Base-by-base conservation (phyloP, 2,113 vertebrate genomes). In the Nibea albiflora region DNA sequence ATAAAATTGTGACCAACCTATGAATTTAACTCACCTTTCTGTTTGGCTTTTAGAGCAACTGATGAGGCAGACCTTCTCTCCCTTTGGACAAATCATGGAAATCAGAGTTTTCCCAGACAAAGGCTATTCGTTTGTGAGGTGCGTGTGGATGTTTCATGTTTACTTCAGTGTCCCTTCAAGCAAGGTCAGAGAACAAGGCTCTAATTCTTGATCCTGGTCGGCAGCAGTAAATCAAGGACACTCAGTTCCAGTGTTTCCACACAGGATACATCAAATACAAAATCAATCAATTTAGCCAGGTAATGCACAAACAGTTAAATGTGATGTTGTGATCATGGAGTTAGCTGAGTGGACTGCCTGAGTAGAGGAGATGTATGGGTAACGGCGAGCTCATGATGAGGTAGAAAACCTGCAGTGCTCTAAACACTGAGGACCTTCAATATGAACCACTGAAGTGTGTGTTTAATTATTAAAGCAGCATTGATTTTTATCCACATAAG, bases 41-140 rank as follows among this genome's bases (percentile, higher is more conserved):
- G 62, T 81, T 76, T 86, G 3, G 2, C 5, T 81, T 94, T 16
- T 93, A 99, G 98, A 99, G 86, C 98, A 99, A 95, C 94, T 99
- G 69, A 99, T 99, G 98, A 97, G 98, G 88, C 98, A 98, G 95
- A 99, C 98, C 54, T 99, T 99, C 91, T 97, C 98, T 22, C 96
- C 96, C 8, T 99, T 99, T 68, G 98, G 98, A 74, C 98, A 98
- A 94, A 98, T 99, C 90, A 96, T 99, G 98, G 98, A 99, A 90
- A 97, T 99, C 84, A 89, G 98, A 81, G 97, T 99, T 88, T 99
- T 99, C 90, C 98, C 98, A 0, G 98, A 99, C 92, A 99, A 99
- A 95, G 98, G 98, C 53, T 99, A 99, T 91, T 99, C 98, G 57
- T 99, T 99, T 69, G 95, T 99, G 89, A 96, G 98, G 98, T 98